Conservation (phyloP, 2,888 invertebrate genomes). For the Erebia aethiops region DNA sequence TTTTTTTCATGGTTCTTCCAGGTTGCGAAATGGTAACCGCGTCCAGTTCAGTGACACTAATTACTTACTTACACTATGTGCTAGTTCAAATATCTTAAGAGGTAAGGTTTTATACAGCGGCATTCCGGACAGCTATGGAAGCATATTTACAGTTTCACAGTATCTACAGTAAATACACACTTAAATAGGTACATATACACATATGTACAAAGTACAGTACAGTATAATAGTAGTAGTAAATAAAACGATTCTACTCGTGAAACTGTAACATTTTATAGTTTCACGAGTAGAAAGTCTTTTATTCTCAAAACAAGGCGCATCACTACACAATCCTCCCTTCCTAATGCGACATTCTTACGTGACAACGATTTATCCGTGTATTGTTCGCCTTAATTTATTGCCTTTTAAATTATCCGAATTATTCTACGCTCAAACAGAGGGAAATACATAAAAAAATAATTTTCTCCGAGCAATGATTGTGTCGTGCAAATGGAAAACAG, state of each 20-base stretch:
- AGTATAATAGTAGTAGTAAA: too few relatives aligned
- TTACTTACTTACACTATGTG: too few relatives aligned
- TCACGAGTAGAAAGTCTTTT: neutral
- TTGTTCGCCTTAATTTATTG: slow-evolving; percentile 77
- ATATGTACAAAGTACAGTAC: too few relatives aligned
- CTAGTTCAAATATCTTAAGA: too few relatives aligned
- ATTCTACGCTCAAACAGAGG: slow-evolving; percentile 58
- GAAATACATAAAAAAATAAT: slow-evolving; percentile 51
- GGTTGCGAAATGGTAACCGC: too few relatives aligned
- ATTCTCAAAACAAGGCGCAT: slow-evolving; percentile 1
- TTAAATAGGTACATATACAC: too few relatives aligned
- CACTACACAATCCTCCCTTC: slow-evolving; percentile 43
- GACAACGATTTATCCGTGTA: slow-evolving; percentile 82
- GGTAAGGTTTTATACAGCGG: too few relatives aligned
- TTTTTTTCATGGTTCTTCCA: too few relatives aligned
- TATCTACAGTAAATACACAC: too few relatives aligned
- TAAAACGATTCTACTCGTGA: too few relatives aligned
- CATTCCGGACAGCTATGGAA: neutral
- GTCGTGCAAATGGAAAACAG: slow-evolving; percentile 34
- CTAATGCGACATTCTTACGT: slow-evolving; percentile 81
- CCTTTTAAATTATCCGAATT: slow-evolving; percentile 68
- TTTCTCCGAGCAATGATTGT: slow-evolving; percentile 28
- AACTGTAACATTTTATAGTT: too few relatives aligned
- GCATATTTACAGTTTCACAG: neutral
- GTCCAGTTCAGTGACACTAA: too few relatives aligned